A percentile compares a stretch with the other conserved stretches of the same genome.
phyloP scores from a whole-genome alignment of 2,888 invertebrate species.

The Drosophila ustulata region DNA sequence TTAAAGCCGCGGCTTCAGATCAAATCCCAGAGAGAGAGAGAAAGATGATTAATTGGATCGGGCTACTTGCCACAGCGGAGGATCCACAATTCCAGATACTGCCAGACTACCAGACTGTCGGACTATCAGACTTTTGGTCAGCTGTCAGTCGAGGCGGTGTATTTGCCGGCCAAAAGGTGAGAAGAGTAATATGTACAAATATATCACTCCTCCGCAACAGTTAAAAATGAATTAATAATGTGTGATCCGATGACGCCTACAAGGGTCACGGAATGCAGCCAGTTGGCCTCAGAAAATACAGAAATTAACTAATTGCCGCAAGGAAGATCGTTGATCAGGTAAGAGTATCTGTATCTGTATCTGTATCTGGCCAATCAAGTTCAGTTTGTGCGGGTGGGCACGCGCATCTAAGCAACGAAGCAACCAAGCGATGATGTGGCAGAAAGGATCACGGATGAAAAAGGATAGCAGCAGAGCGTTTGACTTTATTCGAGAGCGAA shows the following conservation, averaged over 20 bases:
- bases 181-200: constrained; percentile 80
- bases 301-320: constrained; percentile 38
- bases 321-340: constrained; percentile 9
- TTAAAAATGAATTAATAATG: constrained; percentile 78
- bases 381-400: constrained; percentile 55
- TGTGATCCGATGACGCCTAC: constrained; percentile 69
- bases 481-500: constrained; percentile 28
- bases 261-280: constrained; percentile 36
- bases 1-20: constrained; percentile 32
- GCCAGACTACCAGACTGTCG: not conserved
- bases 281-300: constrained; percentile 25
- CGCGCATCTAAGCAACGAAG: constrained; percentile 41
- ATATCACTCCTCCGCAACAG: constrained; percentile 75
- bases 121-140: constrained; percentile 28
- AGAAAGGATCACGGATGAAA: constrained; percentile 47
- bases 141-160: constrained; percentile 27
- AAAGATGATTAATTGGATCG: constrained; percentile 71
- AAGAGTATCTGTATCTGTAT: not conserved
- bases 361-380: constrained; percentile 50
- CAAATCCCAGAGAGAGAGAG: constrained; percentile 50
- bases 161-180: constrained; percentile 57
- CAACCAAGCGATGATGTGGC: constrained; percentile 53
- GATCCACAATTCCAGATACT: constrained; percentile 23
- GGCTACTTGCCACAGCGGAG: constrained; percentile 58
- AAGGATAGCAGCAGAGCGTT: constrained; percentile 40